Evolutionary conservation across 2,888 invertebrate genomes (phyloP).

Genomic region (Biston betularia): DNA sequence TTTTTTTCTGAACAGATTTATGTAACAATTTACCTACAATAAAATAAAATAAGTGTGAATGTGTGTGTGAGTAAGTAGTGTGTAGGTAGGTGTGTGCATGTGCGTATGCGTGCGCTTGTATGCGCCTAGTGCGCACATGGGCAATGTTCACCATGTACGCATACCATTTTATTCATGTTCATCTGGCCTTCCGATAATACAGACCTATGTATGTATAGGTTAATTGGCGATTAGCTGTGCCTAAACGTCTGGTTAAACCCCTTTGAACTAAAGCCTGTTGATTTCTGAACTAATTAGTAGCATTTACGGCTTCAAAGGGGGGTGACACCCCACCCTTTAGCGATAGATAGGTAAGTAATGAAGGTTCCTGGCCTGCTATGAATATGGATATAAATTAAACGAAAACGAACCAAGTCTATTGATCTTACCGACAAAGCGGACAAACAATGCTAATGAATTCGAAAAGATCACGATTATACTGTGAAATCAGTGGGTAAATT

Average conservation of each 20-base stretch:
- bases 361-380: slow-evolving; percentile 21
- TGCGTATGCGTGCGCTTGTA: no score
- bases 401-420: slow-evolving; percentile 26
- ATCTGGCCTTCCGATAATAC: no score
- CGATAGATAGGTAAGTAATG: slow-evolving; percentile 30
- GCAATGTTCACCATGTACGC: no score
- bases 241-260: slow-evolving; percentile 53
- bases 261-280: slow-evolving; percentile 59
- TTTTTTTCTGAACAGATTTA: no score
- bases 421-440: slow-evolving; percentile 14
- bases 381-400: slow-evolving; percentile 31
- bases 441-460: slow-evolving; percentile 27
- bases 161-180: no score
- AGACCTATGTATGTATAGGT: slow-evolving; percentile 9
- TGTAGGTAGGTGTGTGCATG: no score
- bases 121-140: no score
- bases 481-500: slow-evolving; percentile 20
- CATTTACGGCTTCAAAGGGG: slow-evolving; percentile 54
- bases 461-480: slow-evolving; percentile 28
- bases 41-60: no score
- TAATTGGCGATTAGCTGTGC: slow-evolving; percentile 31
- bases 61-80: no score
- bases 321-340: slow-evolving; percentile 21
- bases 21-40: no score
- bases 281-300: slow-evolving; percentile 65